Evolutionary conservation across 2,888 invertebrate species (phyloP).

Genomic region (Magallana nippona): DNA sequence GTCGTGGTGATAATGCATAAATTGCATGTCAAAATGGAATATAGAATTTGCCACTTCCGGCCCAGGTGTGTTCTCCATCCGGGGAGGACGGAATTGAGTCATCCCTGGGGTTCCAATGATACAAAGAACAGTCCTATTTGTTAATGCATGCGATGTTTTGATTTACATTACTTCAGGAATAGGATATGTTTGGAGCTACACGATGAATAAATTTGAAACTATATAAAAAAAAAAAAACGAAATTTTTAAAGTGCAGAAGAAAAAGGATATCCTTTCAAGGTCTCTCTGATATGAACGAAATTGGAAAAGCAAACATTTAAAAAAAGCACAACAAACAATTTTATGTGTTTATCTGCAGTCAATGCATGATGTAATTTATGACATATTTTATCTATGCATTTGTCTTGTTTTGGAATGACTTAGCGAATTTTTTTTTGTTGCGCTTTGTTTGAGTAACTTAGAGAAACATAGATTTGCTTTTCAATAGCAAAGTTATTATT

Average conservation of each 20-base stretch:
- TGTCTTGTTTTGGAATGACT: too few species aligned
- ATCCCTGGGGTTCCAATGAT: neutral
- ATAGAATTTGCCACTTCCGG: neutral
- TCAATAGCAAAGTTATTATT: too few species aligned
- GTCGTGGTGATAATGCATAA: slow-evolving; percentile 6
- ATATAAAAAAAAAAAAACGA: neutral
- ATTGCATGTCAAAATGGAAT: slow-evolving; percentile 16
- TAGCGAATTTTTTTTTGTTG: too few species aligned
- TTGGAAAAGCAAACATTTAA: too few species aligned
- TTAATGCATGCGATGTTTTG: neutral
- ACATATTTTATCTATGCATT: too few species aligned
- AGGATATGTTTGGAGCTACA: neutral
- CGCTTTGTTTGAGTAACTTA: too few species aligned
- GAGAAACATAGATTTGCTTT: too few species aligned
- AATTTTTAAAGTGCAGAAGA: slow-evolving; percentile 9
- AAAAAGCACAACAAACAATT: too few species aligned
- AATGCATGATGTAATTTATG: too few species aligned
- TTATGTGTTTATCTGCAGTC: too few species aligned
- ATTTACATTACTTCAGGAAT: neutral
- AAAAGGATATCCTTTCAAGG: neutral
- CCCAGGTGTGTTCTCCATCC: neutral
- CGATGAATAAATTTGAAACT: neutral
- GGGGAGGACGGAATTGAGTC: neutral
- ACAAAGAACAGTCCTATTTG: neutral
- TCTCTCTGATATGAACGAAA: neutral